These are phyloP conservation scores for Calonectris borealis DNA, from an alignment of 2,113 vertebrate genomes.

Conservation along the genomic window DNA sequence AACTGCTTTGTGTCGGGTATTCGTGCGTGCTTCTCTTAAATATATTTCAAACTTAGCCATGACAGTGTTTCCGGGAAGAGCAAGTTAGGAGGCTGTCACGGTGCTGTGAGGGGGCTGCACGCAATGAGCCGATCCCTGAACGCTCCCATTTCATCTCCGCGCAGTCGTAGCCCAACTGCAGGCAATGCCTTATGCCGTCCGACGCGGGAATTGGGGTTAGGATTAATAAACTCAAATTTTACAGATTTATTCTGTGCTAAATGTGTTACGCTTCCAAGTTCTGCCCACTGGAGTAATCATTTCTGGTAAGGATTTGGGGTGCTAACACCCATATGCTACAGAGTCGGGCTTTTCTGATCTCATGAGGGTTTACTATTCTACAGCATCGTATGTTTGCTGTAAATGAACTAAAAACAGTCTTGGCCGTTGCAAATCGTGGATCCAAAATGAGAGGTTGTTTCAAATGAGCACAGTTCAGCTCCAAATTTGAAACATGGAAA, in stretches of 20 bases:
- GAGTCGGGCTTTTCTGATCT: neutral
- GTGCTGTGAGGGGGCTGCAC: neutral
- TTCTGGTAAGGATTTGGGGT: neutral
- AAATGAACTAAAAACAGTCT: neutral
- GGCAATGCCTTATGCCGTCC: accelerated
- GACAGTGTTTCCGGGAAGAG: neutral
- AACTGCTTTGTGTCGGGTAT: neutral
- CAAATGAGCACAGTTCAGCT: neutral
- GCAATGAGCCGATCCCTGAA: neutral
- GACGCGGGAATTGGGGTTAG: accelerated
- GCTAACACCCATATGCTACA: neutral
- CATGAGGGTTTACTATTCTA: neutral
- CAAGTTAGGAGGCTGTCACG: neutral
- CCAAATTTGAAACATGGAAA: neutral
- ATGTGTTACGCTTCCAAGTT: neutral
- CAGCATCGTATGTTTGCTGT: accelerated
- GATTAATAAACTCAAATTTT: neutral
- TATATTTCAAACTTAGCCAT: neutral
- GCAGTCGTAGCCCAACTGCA: accelerated
- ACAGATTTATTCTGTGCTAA: neutral
- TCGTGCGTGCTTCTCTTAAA: neutral
- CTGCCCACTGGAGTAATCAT: accelerated
- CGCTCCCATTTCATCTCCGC: accelerated
- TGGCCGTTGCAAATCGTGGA: neutral
- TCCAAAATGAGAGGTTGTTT: neutral